Evolutionary conservation across 2,888 invertebrate genomes (phyloP).

Genomic region (Ganaspis brasiliensis): DNA sequence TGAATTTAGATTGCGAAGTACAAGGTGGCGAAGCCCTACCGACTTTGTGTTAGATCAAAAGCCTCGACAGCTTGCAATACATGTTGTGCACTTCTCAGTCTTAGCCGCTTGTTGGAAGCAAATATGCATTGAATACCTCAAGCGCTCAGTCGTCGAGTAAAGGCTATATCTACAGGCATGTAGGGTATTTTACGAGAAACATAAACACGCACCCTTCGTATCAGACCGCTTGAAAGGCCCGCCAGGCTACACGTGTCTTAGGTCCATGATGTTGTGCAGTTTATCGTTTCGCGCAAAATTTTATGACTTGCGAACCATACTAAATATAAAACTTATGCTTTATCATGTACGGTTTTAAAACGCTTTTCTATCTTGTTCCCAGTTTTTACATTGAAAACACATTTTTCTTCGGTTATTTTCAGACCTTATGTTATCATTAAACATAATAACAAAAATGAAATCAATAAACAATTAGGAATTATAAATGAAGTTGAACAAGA

Average conservation of each 20-base stretch:
- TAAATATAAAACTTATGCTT: background rate
- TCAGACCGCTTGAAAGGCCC: slow-evolving; percentile 7
- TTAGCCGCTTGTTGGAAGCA: slow-evolving; percentile 58
- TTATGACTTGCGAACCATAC: background rate
- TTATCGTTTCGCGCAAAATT: background rate
- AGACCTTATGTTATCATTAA: too few relatives aligned
- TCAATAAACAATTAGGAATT: too few relatives aligned
- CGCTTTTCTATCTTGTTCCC: too few relatives aligned
- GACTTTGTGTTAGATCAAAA: slow-evolving; percentile 52
- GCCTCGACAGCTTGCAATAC: slow-evolving; percentile 47
- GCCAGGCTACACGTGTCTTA: background rate
- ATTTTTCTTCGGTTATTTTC: too few relatives aligned
- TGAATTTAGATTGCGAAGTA: slow-evolving; percentile 4
- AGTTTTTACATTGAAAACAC: too few relatives aligned
- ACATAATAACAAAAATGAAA: too few relatives aligned
- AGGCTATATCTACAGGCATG: slow-evolving; percentile 47
- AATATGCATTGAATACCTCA: slow-evolving; percentile 63
- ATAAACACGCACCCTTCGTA: slow-evolving; percentile 48
- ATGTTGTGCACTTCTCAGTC: slow-evolving; percentile 51
- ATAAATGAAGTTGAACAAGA: too few relatives aligned
- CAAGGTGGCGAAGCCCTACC: background rate
- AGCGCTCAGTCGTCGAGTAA: slow-evolving; percentile 50
- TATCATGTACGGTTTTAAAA: background rate
- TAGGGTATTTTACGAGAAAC: slow-evolving; percentile 56
- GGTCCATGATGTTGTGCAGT: background rate